Percentiles rank a stretch among this genome's conserved stretches.
Conservation (phyloP, 1,140 invertebrate genomes). For the Trichomalopsis sarcophagae region DNA sequence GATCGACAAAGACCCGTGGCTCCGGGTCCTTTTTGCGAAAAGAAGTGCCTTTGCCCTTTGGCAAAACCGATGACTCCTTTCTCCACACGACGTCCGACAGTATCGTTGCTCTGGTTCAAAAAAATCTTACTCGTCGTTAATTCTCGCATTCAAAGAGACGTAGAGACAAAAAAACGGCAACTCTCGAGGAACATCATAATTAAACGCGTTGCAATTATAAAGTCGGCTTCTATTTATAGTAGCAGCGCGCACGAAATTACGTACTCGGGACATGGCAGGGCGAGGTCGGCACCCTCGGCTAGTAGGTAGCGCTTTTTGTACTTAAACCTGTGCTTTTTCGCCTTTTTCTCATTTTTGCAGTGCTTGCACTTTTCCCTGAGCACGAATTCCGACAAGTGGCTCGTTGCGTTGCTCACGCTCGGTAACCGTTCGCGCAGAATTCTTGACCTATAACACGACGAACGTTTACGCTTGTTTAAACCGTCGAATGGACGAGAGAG, state of each 20-base stretch:
- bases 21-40: slow-evolving; percentile 69
- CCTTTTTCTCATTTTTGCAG: slow-evolving; percentile 67
- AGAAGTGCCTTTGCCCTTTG: slow-evolving; percentile 68
- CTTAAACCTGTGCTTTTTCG: slow-evolving; percentile 70
- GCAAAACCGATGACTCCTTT: slow-evolving; percentile 69
- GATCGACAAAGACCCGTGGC: slow-evolving; percentile 74
- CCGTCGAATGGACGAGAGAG: no score
- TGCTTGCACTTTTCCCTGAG: slow-evolving; percentile 71
- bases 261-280: slow-evolving; percentile 75
- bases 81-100: slow-evolving; percentile 73
- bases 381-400: slow-evolving; percentile 74
- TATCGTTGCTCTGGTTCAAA: slow-evolving; percentile 64
- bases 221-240: neutral
- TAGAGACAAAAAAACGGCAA: slow-evolving; percentile 9
- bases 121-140: neutral
- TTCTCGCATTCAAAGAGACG: neutral
- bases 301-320: slow-evolving; percentile 74
- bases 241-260: slow-evolving; percentile 37
- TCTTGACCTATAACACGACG: slow-evolving; percentile 68
- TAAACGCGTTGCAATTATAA: neutral
- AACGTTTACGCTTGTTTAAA: neutral
- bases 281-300: slow-evolving; percentile 73
- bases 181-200: neutral
- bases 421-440: slow-evolving; percentile 71
- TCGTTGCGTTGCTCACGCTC: slow-evolving; percentile 69